Conservation (phyloP, 2,888 invertebrate genomes). For the Nesidiocoris tenuis region DNA sequence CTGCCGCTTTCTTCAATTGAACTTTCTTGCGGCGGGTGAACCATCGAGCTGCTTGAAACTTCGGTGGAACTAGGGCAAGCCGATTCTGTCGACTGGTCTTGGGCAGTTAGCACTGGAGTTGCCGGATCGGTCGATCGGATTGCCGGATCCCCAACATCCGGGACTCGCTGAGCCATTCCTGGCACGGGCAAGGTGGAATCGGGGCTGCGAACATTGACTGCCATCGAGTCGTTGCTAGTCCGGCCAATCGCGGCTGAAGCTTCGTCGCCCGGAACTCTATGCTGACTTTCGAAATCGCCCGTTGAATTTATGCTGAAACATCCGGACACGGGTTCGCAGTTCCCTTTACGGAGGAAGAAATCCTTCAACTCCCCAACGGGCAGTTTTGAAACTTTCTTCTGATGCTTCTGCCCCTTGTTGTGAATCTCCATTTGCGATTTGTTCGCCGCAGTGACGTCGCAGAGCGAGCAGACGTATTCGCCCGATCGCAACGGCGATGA, state of each 20-base stretch:
- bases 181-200: not conserved
- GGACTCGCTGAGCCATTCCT: not conserved
- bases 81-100: not conserved
- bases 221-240: not conserved
- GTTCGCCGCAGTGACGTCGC: conserved; percentile 4
- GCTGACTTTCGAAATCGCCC: not conserved
- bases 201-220: not conserved
- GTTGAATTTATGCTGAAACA: not conserved
- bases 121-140: not conserved
- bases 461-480: conserved; percentile 22
- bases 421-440: conserved; percentile 23
- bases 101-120: not conserved
- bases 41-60: not conserved
- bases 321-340: conserved; percentile 21
- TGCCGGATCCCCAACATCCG: not conserved
- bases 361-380: conserved; percentile 26
- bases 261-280: not conserved
- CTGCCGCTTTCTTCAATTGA: too few relatives aligned
- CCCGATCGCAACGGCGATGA: conserved; percentile 2
- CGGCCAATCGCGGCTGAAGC: not conserved
- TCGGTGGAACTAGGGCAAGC: not conserved
- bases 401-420: conserved; percentile 17
- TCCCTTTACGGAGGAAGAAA: conserved; percentile 22
- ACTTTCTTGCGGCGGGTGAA: too few relatives aligned
- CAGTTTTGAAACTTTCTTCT: conserved; percentile 24